Evolutionary conservation across 2,888 invertebrate genomes (phyloP).

Genomic region (Thymelicus acteon): DNA sequence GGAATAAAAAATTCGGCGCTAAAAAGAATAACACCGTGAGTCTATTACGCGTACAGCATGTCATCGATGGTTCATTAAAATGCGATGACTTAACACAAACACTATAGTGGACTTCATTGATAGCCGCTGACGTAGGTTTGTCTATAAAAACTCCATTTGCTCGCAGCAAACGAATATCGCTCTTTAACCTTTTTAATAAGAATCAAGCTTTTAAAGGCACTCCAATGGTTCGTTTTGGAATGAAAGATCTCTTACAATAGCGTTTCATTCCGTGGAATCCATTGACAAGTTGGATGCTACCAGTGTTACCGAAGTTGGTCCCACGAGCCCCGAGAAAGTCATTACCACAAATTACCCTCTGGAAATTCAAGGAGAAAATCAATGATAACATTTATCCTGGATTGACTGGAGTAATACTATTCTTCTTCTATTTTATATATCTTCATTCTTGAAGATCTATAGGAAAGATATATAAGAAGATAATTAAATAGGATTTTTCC

Average conservation of each 20-base stretch:
- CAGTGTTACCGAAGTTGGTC: slow-evolving; percentile 79
- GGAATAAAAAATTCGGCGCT: slow-evolving; percentile 76
- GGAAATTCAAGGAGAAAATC: slow-evolving; percentile 47
- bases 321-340: slow-evolving; percentile 71
- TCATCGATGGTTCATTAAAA: slow-evolving; percentile 85
- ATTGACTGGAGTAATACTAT: too few species aligned
- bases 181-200: slow-evolving; percentile 56
- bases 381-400: slow-evolving; percentile 39
- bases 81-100: slow-evolving; percentile 83
- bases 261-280: slow-evolving; percentile 81
- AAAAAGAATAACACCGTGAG: slow-evolving; percentile 81
- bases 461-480: too few species aligned
- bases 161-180: slow-evolving; percentile 50
- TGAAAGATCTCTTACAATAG: slow-evolving; percentile 78
- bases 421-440: too few species aligned
- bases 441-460: too few species aligned
- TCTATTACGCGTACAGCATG: slow-evolving; percentile 83
- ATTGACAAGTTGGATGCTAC: slow-evolving; percentile 83
- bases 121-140: slow-evolving; percentile 80
- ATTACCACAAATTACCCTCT: slow-evolving; percentile 52
- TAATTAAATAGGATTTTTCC: too few species aligned
- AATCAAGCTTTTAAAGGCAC: slow-evolving; percentile 49
- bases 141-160: slow-evolving; percentile 64
- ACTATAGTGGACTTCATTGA: slow-evolving; percentile 83
- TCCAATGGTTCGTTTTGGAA: slow-evolving; percentile 69